phyloP scores from a whole-genome alignment of 2,888 invertebrate species.

The Agrochola macilenta region DNA sequence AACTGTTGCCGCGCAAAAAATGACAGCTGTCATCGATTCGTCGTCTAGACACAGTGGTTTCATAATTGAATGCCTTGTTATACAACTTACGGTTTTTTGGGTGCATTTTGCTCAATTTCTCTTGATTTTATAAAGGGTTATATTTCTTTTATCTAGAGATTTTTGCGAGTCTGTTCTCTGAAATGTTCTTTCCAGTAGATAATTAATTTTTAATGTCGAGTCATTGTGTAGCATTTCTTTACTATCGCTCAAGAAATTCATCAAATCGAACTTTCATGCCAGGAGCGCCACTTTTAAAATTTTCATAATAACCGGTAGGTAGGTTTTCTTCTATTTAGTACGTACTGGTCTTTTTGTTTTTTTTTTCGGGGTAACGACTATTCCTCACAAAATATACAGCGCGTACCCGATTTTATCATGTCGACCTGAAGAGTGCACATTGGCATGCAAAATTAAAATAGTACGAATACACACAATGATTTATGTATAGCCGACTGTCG shows the following conservation, averaged over 20 bases:
- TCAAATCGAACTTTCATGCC: background rate
- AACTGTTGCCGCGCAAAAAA: constrained; percentile 50
- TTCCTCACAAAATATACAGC: background rate
- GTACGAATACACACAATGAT: constrained; percentile 27
- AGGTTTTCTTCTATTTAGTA: background rate
- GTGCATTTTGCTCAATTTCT: constrained; percentile 35
- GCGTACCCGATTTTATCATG: background rate
- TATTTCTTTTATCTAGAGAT: background rate
- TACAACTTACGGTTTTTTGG: constrained; percentile 16
- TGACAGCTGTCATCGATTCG: constrained; percentile 9
- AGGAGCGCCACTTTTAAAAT: background rate
- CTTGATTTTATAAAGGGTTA: background rate
- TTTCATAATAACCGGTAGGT: background rate
- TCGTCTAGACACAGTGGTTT: constrained; percentile 28
- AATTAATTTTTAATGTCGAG: background rate
- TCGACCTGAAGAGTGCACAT: constrained; percentile 1
- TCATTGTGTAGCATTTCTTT: background rate
- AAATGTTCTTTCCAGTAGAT: background rate
- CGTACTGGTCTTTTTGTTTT: accelerated
- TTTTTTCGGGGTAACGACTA: background rate
- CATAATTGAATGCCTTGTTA: constrained; percentile 27
- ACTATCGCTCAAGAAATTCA: background rate
- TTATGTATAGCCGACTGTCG: constrained; percentile 57
- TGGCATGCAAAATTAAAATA: constrained; percentile 30
- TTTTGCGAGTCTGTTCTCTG: background rate